A percentile compares a stretch with the other conserved stretches of the same genome.
These are phyloP conservation scores for Chelon labrosus DNA, from an alignment of 2,797 vertebrate genomes.

Conservation along the genomic window DNA sequence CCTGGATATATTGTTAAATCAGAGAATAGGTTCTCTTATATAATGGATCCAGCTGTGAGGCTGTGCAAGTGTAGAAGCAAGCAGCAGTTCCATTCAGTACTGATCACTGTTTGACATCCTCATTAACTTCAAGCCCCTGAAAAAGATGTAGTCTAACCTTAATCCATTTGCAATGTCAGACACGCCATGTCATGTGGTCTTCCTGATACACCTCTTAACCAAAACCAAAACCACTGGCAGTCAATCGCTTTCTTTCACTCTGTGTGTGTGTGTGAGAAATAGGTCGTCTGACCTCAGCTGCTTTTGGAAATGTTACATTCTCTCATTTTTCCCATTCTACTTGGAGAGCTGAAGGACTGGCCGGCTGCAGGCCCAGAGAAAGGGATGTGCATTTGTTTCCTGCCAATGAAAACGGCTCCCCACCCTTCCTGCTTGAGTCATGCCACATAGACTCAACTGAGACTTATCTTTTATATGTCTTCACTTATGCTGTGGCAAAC, in stretches of 20 bases:
- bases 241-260: conserved; percentile 23
- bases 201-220: conserved; percentile 48
- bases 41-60: background rate
- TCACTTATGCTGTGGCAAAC: background rate
- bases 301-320: conserved; percentile 71
- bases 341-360: conserved; percentile 51
- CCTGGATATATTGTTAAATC: background rate
- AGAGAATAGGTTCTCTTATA: background rate
- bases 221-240: conserved; percentile 62
- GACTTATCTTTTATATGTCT: conserved; percentile 29
- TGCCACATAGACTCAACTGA: conserved; percentile 71
- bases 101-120: background rate
- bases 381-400: conserved; percentile 82
- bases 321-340: conserved; percentile 68
- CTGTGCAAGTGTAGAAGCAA: too few relatives aligned
- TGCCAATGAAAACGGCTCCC: conserved; percentile 80
- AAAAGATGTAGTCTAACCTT: conserved; percentile 6
- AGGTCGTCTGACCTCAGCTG: conserved; percentile 67
- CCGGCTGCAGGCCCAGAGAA: conserved; percentile 66
- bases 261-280: conserved; percentile 42
- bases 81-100: background rate
- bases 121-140: background rate
- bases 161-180: conserved; percentile 40
- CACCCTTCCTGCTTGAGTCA: conserved; percentile 84
- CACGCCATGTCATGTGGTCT: conserved; percentile 39